These are phyloP conservation scores for Acrocephalus scirpaceus DNA, from an alignment of 2,797 vertebrate species.

Conservation along the genomic window DNA sequence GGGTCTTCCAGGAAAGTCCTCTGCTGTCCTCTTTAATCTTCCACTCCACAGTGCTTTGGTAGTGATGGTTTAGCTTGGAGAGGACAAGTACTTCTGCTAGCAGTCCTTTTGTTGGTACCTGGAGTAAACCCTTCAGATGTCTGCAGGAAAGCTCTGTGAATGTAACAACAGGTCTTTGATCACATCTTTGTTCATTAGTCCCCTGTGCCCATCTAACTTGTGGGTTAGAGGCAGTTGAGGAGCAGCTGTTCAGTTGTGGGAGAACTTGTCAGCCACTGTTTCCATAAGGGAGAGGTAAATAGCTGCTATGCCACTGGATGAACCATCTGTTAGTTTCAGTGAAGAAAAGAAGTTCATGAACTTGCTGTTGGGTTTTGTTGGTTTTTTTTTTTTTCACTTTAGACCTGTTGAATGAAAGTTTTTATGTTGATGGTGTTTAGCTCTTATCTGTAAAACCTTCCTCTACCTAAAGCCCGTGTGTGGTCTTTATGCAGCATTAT, in stretches of 20 bases:
- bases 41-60: background rate
- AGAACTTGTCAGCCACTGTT: background rate
- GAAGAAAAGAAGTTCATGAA: background rate
- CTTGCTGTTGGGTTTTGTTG: background rate
- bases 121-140: background rate
- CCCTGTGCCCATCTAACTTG: background rate
- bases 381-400: background rate
- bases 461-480: background rate
- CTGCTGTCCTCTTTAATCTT: background rate
- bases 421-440: background rate
- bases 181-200: background rate
- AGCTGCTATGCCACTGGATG: background rate
- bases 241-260: background rate
- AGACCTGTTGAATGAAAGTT: background rate
- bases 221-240: background rate
- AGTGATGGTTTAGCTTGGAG: background rate
- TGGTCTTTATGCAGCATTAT: background rate
- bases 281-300: background rate
- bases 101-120: background rate
- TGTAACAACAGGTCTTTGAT: background rate
- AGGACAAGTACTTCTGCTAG: background rate
- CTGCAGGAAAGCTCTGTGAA: background rate
- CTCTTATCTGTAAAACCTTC: background rate
- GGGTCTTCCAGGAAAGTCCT: background rate
- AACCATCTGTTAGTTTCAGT: background rate